Evolutionary conservation across 2,797 vertebrate species (phyloP).

Genomic region (Anas georgica): DNA sequence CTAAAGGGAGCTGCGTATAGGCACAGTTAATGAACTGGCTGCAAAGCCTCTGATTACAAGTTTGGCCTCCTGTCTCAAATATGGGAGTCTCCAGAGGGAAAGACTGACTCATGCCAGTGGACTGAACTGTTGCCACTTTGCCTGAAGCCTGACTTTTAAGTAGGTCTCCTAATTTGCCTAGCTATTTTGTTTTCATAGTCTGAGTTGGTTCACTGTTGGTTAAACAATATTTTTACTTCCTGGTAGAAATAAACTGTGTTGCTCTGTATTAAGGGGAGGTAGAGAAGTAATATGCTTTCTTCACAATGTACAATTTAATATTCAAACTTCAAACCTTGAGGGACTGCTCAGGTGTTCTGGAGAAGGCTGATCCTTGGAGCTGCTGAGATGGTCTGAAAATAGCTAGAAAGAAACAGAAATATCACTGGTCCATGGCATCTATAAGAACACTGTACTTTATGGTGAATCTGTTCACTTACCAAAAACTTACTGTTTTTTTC

Average conservation of each 20-base stretch:
- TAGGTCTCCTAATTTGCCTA: background rate
- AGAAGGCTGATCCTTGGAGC: background rate
- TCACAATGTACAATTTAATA: background rate
- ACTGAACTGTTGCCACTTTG: background rate
- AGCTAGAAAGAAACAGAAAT: background rate
- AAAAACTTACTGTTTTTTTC: background rate
- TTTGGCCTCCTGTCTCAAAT: background rate
- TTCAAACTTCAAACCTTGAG: background rate
- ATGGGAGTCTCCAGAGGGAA: background rate
- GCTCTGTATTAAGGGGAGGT: fast-evolving
- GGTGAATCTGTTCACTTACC: background rate
- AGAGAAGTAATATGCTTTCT: background rate
- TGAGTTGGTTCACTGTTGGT: background rate
- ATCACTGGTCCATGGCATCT: background rate
- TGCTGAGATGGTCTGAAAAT: background rate
- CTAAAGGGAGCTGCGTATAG: background rate
- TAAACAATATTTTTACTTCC: background rate
- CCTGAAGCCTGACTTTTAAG: background rate
- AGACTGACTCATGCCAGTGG: background rate
- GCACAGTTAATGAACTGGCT: background rate
- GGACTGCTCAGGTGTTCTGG: background rate
- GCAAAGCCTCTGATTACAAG: background rate
- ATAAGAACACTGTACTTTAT: background rate
- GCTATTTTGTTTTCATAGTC: background rate
- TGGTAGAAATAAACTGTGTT: background rate